A percentile compares a stretch with the other conserved stretches of the same genome.
These are phyloP conservation scores for Metalampra italica DNA, from an alignment of 2,888 invertebrate genomes.

Conservation along the genomic window DNA sequence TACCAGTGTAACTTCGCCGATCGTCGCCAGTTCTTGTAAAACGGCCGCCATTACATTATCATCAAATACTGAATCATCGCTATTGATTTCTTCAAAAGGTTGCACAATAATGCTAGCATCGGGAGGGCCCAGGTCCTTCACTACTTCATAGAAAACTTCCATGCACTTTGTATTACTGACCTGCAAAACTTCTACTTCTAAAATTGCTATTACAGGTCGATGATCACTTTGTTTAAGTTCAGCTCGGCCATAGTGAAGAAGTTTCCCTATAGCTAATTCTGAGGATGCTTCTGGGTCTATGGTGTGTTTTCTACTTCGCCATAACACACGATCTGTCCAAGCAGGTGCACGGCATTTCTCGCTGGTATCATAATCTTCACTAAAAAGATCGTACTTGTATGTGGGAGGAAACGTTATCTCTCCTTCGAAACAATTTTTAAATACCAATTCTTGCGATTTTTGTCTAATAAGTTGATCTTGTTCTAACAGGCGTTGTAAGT, in stretches of 20 bases:
- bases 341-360: constrained; percentile 98
- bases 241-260: constrained; percentile 93
- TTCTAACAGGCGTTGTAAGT: constrained; percentile 86
- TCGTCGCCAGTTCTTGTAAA: constrained; percentile 88
- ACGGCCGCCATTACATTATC: constrained; percentile 88
- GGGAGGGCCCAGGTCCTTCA: constrained; percentile 93
- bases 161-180: constrained; percentile 88
- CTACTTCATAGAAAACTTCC: constrained; percentile 89
- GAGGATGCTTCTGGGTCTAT: constrained; percentile 82
- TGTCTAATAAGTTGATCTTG: constrained; percentile 93
- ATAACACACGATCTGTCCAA: constrained; percentile 98
- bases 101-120: constrained; percentile 94
- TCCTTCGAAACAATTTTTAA: constrained; percentile 96
- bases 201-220: constrained; percentile 94
- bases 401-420: constrained; percentile 95
- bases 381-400: constrained; percentile 99
- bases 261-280: constrained; percentile 86
- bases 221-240: constrained; percentile 99
- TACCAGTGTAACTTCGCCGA: constrained; percentile 94
- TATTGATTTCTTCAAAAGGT: constrained; percentile 52
- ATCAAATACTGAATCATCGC: constrained; percentile 83
- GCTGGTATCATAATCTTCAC: constrained; percentile 99
- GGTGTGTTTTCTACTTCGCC: constrained; percentile 89
- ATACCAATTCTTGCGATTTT: constrained; percentile 89
- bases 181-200: constrained; percentile 91